These are phyloP conservation scores for Zoanthus sociatus DNA, from an alignment of 92 coral and sea anemone genomes.

Conservation along the genomic window DNA sequence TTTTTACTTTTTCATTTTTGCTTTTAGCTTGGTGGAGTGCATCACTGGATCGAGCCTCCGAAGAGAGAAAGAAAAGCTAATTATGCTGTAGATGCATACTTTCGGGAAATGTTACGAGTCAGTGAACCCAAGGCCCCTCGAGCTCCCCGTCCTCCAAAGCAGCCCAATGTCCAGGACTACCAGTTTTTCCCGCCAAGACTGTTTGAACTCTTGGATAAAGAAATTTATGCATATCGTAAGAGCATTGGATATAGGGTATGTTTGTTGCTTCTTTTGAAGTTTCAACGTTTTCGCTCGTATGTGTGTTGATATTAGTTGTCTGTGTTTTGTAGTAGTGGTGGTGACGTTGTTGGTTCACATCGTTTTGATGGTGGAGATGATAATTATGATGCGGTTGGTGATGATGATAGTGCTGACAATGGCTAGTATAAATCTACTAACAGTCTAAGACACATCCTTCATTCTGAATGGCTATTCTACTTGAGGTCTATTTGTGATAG, in stretches of 20 bases:
- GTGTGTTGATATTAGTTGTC: too few relatives aligned
- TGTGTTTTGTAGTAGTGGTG: too few relatives aligned
- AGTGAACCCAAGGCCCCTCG: constrained; percentile 98
- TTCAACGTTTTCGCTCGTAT: too few relatives aligned
- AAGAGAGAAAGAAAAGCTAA: constrained; percentile 98
- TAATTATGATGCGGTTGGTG: too few relatives aligned
- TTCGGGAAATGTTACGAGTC: constrained; percentile 93
- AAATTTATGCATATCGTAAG: constrained; percentile 96
- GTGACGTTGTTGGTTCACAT: too few relatives aligned
- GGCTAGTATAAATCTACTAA: too few relatives aligned
- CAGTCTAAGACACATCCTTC: too few relatives aligned
- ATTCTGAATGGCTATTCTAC: too few relatives aligned
- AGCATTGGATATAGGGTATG: constrained; percentile 97
- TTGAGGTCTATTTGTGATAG: too few relatives aligned
- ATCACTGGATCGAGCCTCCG: constrained; percentile 99
- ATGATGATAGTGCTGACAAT: too few relatives aligned
- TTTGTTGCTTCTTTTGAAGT: background rate
- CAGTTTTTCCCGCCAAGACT: constrained; percentile 99
- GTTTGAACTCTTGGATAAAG: constrained; percentile 97
- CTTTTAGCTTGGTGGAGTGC: constrained; percentile 81
- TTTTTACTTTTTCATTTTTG: background rate
- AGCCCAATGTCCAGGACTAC: constrained; percentile 98
- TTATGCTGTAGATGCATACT: constrained; percentile 99
- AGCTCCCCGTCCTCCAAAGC: constrained; percentile 99
- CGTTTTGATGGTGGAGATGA: too few relatives aligned